Conservation (phyloP, 2,113 vertebrate species). For the Sarotherodon lohbergeri region DNA sequence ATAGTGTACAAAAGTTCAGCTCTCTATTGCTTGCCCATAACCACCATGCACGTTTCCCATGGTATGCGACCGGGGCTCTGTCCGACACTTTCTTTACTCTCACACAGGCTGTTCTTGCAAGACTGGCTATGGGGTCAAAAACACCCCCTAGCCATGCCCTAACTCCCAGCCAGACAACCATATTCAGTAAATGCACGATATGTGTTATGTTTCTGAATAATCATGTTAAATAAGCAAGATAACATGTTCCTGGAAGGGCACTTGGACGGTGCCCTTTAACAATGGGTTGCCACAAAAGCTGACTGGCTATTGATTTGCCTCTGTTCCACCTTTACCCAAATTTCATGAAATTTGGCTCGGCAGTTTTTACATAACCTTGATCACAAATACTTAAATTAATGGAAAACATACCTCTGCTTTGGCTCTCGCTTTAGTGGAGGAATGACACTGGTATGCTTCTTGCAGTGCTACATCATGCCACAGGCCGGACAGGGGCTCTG, state of each 20-base stretch:
- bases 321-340: background rate
- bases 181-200: background rate
- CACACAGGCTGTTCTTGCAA: background rate
- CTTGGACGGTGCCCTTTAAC: background rate
- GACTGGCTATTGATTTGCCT: background rate
- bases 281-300: background rate
- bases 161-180: background rate
- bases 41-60: background rate
- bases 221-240: background rate
- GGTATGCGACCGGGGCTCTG: background rate
- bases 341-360: background rate
- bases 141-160: background rate
- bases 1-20: rapidly evolving
- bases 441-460: background rate
- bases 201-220: background rate
- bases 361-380: background rate
- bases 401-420: background rate
- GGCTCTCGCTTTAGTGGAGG: background rate
- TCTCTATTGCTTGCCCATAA: background rate
- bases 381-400: background rate
- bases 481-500: background rate
- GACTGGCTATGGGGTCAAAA: background rate
- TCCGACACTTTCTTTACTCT: background rate
- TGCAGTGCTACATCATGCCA: background rate
- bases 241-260: background rate